Evolutionary conservation across 2,113 vertebrate genomes (phyloP).

Genomic region (Python bivittatus): DNA sequence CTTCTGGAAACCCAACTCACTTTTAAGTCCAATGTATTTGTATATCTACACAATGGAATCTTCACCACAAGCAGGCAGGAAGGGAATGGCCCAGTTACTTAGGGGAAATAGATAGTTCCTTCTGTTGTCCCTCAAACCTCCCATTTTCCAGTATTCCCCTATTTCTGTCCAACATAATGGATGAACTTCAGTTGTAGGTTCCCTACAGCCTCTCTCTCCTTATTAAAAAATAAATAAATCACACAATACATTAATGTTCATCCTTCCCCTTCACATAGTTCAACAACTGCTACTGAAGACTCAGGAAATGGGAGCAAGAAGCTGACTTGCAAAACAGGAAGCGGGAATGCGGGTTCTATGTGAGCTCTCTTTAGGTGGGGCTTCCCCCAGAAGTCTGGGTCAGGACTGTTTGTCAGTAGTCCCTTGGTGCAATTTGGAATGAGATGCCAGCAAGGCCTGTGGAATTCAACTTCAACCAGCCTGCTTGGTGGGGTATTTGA

Average conservation of each 20-base stretch:
- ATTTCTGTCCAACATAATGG: neutral
- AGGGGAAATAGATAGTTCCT: neutral
- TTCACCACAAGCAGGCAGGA: neutral
- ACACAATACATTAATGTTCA: neutral
- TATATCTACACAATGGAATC: neutral
- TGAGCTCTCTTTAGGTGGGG: too few relatives aligned
- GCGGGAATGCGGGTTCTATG: too few relatives aligned
- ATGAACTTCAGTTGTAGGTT: neutral
- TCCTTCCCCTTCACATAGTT: neutral
- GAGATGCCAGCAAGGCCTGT: neutral
- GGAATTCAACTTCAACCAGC: neutral
- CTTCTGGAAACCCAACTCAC: neutral
- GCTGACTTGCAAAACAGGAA: too few relatives aligned
- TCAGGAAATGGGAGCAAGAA: too few relatives aligned
- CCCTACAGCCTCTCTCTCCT: neutral
- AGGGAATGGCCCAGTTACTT: neutral
- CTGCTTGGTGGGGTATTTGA: neutral
- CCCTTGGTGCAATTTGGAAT: neutral
- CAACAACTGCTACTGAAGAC: too few relatives aligned
- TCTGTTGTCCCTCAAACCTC: neutral
- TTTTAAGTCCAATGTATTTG: neutral
- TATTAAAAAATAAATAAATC: neutral
- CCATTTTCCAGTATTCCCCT: neutral
- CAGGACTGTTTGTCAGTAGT: neutral
- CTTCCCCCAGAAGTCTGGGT: too few relatives aligned